Evolutionary conservation across 2,888 invertebrate species (phyloP), one percentile per base, ranked within the genome.

Genomic region (Rotaria socialis): DNA sequence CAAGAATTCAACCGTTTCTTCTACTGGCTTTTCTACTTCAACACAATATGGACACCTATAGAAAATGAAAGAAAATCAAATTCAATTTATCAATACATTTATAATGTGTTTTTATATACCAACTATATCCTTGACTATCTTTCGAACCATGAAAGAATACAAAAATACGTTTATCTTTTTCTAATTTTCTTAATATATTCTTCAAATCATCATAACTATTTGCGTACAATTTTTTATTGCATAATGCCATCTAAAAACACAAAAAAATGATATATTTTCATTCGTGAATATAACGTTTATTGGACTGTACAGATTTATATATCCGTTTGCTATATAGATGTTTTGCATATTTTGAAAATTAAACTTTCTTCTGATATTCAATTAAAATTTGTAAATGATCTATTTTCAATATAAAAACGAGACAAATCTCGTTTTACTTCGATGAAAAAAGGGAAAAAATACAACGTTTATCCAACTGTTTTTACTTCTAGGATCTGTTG

Each of bases 141-240:
- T 80, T 80, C n/a, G 80, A 41, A 80, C 47, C 43, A 80, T 10
- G 10, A n/a, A 80, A 80, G 3, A 80, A n/a, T 24, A 80, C 47
- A 47, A 80, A 80, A n/a, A 80, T 80, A 47, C 80, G 80, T n/a
- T 80, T 47, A n/a, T 80, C 43, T 43, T 47, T 80, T 8, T 6
- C 80, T 24, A 80, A 24, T 47, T 43, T n/a, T 5, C n/a, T 80
- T 0, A 80, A 11, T n/a, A n/a, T 3, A n/a, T 24, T 22, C 35
- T 80, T 80, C 8, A 80, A 80, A 47, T 80, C 80, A n/a, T 80
- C 8, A 24, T 47, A 80, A 80, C 47, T 19, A n/a, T 80, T 47
- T 11, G n/a, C 47, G n/a, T 24, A 24, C n/a, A 47, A n/a, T 24
- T 80, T 47, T 24, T 47, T n/a, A 80, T 41, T 2, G 19, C 2